Conservation (phyloP, 2,888 invertebrate genomes). For the Melangyna quadrimaculata region DNA sequence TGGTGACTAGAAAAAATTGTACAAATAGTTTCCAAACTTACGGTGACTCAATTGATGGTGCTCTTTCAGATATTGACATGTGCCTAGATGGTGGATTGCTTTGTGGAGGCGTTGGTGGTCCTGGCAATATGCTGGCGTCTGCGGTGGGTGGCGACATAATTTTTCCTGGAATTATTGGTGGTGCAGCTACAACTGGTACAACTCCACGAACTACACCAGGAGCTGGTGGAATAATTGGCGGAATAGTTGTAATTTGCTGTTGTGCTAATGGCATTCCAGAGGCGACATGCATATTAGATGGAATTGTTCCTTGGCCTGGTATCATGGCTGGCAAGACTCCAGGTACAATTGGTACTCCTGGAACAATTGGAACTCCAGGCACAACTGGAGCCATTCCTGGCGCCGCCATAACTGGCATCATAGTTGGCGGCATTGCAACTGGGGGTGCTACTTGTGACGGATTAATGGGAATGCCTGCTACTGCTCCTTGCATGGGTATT, state of each 20-base stretch:
- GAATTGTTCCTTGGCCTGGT: slow-evolving; percentile 75
- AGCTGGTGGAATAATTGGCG: slow-evolving; percentile 68
- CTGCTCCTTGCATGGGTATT: slow-evolving; percentile 50
- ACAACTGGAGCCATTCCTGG: slow-evolving; percentile 65
- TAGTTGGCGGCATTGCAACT: slow-evolving; percentile 68
- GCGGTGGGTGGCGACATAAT: slow-evolving; percentile 81
- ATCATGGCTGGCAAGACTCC: slow-evolving; percentile 73
- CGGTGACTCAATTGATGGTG: slow-evolving; percentile 84
- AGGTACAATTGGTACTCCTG: slow-evolving; percentile 56
- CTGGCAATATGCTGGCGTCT: slow-evolving; percentile 73
- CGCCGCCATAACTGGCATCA: slow-evolving; percentile 65
- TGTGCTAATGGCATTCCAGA: slow-evolving; percentile 66
- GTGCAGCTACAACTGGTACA: slow-evolving; percentile 52
- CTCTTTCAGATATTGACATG: slow-evolving; percentile 82
- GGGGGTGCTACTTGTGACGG: slow-evolving; percentile 59
- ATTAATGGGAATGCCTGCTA: slow-evolving; percentile 47
- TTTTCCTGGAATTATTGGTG: slow-evolving; percentile 73
- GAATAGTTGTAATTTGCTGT: slow-evolving; percentile 66
- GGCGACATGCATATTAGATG: slow-evolving; percentile 72
- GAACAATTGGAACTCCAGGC: slow-evolving; percentile 48
- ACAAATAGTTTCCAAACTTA: slow-evolving; percentile 76
- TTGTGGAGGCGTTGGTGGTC: slow-evolving; percentile 78
- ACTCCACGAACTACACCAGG: slow-evolving; percentile 57
- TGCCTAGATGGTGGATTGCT: slow-evolving; percentile 81
- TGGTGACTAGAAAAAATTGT: background rate